A percentile compares a stretch with the other conserved stretches of the same genome.
Evolutionary conservation across 2,888 invertebrate genomes (phyloP).

Genomic region (Seladonia tumulorum): DNA sequence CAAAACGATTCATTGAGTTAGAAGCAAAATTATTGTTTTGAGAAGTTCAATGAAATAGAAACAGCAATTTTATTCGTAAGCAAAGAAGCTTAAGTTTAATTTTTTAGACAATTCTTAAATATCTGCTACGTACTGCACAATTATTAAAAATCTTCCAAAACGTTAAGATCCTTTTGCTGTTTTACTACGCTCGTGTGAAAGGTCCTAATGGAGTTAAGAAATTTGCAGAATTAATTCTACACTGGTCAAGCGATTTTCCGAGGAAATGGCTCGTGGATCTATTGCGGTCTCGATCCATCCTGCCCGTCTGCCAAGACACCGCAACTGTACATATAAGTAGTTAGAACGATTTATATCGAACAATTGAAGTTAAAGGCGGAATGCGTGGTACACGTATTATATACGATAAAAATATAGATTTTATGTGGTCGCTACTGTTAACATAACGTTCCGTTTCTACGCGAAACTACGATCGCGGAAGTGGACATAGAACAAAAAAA

Average conservation of each 20-base stretch:
- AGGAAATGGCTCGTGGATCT: not conserved
- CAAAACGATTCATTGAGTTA: too few species aligned
- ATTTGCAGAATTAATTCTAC: not conserved
- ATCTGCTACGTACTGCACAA: not conserved
- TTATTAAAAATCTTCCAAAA: not conserved
- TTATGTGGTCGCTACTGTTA: slow-evolving; percentile 45
- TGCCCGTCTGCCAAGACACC: slow-evolving; percentile 36
- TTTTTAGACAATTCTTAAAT: not conserved
- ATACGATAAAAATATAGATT: slow-evolving; percentile 43
- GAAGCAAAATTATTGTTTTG: not conserved
- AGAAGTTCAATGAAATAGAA: not conserved
- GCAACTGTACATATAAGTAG: slow-evolving; percentile 61
- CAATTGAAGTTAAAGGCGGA: slow-evolving; percentile 22
- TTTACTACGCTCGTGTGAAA: not conserved
- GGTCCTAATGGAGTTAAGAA: too few species aligned
- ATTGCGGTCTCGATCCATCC: not conserved
- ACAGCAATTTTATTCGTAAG: not conserved
- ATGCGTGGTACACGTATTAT: slow-evolving; percentile 18
- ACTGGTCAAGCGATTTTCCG: not conserved
- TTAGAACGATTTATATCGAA: slow-evolving; percentile 62
- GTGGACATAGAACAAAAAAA: not conserved
- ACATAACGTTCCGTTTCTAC: slow-evolving; percentile 43
- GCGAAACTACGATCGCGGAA: not conserved
- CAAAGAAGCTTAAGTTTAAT: not conserved
- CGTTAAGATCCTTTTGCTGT: not conserved